phyloP scores from a whole-genome alignment of 2,797 vertebrate species.

The Mormyrops attenuatus region DNA sequence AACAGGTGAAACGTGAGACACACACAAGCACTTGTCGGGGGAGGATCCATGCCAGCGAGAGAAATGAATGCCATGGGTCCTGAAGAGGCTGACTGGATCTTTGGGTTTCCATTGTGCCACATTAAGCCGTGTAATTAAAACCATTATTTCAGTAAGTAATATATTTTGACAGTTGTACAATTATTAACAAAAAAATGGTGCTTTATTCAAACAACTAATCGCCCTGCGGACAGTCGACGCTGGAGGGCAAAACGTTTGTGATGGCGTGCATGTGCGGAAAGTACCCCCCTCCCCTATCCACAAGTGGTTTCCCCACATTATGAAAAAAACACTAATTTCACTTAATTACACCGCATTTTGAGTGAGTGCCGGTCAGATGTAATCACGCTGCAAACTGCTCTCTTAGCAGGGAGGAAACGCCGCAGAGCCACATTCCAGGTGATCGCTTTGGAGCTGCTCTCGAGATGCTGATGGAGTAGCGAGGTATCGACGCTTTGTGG shows the following conservation, averaged over 20 bases:
- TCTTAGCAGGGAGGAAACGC: neutral
- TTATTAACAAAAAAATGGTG: neutral
- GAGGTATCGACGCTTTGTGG: neutral
- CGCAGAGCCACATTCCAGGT: neutral
- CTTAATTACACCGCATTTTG: neutral
- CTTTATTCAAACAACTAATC: neutral
- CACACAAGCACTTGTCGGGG: neutral
- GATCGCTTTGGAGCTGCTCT: neutral
- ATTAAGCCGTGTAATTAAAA: neutral
- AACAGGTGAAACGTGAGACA: neutral
- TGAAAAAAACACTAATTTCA: neutral
- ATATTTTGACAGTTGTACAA: neutral
- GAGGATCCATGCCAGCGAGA: neutral
- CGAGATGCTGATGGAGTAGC: neutral
- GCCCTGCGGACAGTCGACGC: neutral
- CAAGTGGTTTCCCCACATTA: neutral
- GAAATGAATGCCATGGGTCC: neutral
- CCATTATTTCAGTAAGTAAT: neutral
- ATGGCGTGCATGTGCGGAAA: neutral
- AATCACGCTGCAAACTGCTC: neutral
- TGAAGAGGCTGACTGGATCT: neutral
- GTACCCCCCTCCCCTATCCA: neutral
- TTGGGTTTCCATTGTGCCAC: neutral
- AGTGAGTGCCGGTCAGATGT: neutral
- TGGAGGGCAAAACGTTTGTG: neutral